phyloP scores from a whole-genome alignment of 2,888 invertebrate species.

The Epinotia bilunana region DNA sequence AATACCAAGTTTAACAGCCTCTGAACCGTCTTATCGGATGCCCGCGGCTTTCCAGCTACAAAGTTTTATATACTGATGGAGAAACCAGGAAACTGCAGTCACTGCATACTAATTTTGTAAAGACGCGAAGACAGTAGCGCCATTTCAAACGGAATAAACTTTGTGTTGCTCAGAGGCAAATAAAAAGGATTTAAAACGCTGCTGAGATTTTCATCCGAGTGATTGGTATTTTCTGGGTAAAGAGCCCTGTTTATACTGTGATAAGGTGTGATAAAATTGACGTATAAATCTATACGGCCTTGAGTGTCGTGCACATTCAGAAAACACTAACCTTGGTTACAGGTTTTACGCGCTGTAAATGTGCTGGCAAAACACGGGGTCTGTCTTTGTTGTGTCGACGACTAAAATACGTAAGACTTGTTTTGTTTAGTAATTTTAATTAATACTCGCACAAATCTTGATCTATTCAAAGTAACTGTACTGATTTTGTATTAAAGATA shows the following conservation, averaged over 20 bases:
- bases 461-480: not conserved
- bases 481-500: not conserved
- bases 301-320: slow-evolving; percentile 9
- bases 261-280: slow-evolving; percentile 37
- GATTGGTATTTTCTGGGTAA: slow-evolving; percentile 39
- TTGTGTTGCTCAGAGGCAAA: slow-evolving; percentile 19
- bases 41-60: slow-evolving; percentile 26
- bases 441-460: no score
- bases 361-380: not conserved
- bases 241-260: slow-evolving; percentile 38
- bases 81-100: not conserved
- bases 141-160: not conserved
- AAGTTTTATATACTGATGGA: slow-evolving; percentile 19
- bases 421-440: not conserved
- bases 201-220: slow-evolving; percentile 36
- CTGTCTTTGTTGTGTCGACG: not conserved
- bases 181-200: slow-evolving; percentile 40
- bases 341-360: slow-evolving; percentile 6
- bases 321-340: not conserved
- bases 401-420: not conserved
- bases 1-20: slow-evolving; percentile 22
- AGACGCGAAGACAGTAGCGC: slow-evolving; percentile 10
- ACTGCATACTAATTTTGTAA: slow-evolving; percentile 17
- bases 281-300: slow-evolving; percentile 33
- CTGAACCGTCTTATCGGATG: slow-evolving; percentile 38